Evolutionary conservation across 2,113 vertebrate genomes (phyloP), one percentile per base, ranked within the genome.

Genomic region (Indicator indicator): DNA sequence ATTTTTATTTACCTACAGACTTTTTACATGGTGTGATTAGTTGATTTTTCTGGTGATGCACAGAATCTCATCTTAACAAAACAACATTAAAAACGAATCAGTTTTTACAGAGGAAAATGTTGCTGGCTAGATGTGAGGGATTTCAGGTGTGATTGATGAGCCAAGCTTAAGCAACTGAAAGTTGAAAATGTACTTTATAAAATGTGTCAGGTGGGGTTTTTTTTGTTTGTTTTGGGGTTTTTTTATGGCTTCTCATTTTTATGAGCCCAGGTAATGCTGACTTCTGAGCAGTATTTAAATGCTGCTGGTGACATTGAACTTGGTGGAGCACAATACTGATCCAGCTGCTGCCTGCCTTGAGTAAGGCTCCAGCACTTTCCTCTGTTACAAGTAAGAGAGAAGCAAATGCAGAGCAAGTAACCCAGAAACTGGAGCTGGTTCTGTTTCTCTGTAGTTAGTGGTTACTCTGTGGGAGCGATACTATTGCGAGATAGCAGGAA

Each of bases 131-230:
- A 71, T 97, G 88, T 94, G 94, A 96, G 59, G 46, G n/a, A 17
- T 93, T 96, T 96, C 33, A 60, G 76, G 68, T 83, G 60, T 93
- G 96, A 97, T 96, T 95, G 95, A 97, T 97, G 91, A 94, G 63
- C 83, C 83, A 76, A 40, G 56, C 95, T 97, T 87, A 91, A 83
- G 78, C 93, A 94, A 83, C 54, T 94, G 94, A 83, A 96, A 96
- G 88, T 85, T 83, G 76, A 88, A 95, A 88, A 40, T 71, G 82
- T 90, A 40, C 89, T 96, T 96, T 90, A 82, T 85, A 95, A 96
- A 94, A 87, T 7, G 4, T 67, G 78, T 81, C 89, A 90, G 83
- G 97, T 52, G 50, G 48, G 19, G 9, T 21, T 24, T 52, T 52
- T 24, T 23, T 12, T 52, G 50, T 52, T 50, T 20, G 11, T 23